These are phyloP conservation scores for Tiliacea aurago DNA, from an alignment of 2,888 invertebrate genomes.

Conservation along the genomic window DNA sequence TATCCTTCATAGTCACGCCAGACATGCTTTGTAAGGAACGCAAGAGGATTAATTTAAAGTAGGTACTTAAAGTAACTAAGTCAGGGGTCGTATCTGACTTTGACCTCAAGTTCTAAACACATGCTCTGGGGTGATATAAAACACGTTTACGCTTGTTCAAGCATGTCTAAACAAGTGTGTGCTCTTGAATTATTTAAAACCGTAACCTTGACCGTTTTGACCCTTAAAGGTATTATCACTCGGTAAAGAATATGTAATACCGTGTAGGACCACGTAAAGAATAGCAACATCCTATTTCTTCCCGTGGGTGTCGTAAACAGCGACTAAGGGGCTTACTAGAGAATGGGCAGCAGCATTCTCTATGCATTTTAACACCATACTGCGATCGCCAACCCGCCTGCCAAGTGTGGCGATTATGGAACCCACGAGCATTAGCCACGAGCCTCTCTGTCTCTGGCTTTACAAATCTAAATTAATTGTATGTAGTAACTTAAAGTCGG, in stretches of 20 bases:
- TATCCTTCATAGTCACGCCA: no score
- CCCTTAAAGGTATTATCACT: conserved; percentile 5
- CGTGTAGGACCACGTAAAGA: no score
- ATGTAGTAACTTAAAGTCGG: conserved; percentile 1
- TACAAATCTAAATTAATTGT: neutral
- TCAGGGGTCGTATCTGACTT: neutral
- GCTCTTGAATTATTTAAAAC: conserved; percentile 25
- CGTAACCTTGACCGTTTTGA: conserved; percentile 19
- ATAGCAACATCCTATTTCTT: no score
- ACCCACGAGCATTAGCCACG: no score
- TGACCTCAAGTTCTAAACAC: conserved; percentile 8
- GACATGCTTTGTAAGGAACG: no score
- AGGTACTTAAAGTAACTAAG: neutral
- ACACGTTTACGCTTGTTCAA: conserved; percentile 29
- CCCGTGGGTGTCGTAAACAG: no score
- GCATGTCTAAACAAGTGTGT: conserved; percentile 20
- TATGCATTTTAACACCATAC: no score
- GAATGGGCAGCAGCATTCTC: no score
- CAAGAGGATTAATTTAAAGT: no score
- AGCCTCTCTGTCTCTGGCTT: neutral
- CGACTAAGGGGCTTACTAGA: no score
- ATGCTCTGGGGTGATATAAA: conserved; percentile 22
- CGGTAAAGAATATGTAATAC: neutral
- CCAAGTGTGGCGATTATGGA: no score
- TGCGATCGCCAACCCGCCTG: no score